Percentiles rank a stretch among this genome's conserved stretches.
Evolutionary conservation across 2,888 invertebrate species (phyloP).

Genomic region (Monochamus alternatus): DNA sequence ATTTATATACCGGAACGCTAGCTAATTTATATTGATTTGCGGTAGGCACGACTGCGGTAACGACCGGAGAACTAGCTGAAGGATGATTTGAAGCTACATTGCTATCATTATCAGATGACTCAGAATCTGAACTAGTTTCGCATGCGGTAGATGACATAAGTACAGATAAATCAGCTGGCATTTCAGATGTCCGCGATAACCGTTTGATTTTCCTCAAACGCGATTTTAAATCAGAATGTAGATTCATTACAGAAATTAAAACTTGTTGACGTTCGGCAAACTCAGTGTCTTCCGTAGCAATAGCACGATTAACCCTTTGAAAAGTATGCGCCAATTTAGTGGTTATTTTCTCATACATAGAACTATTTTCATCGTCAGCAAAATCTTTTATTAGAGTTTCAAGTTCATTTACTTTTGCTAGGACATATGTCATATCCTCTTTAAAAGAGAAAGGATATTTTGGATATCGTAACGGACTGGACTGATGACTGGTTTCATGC

Average conservation of each 20-base stretch:
- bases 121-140: too few relatives aligned
- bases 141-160: conserved; percentile 5
- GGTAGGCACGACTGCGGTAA: too few relatives aligned
- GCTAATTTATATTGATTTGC: too few relatives aligned
- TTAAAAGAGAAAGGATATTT: conserved; percentile 30
- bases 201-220: conserved; percentile 1
- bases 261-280: conserved; percentile 21
- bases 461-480: conserved; percentile 19
- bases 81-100: too few relatives aligned
- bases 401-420: conserved; percentile 18
- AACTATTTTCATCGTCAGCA: conserved; percentile 9
- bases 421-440: conserved; percentile 9
- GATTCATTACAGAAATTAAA: background rate
- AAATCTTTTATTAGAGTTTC: conserved; percentile 13
- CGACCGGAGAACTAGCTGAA: too few relatives aligned
- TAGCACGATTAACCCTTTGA: conserved; percentile 21
- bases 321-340: conserved; percentile 34
- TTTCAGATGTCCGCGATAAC: background rate
- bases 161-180: background rate
- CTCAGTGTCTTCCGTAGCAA: conserved; percentile 27
- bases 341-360: conserved; percentile 12
- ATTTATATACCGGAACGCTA: background rate
- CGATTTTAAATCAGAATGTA: conserved; percentile 19
- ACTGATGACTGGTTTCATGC: background rate
- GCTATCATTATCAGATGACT: too few relatives aligned